Evolutionary conservation across 2,113 vertebrate species (phyloP).

Genomic region (Thymallus thymallus): DNA sequence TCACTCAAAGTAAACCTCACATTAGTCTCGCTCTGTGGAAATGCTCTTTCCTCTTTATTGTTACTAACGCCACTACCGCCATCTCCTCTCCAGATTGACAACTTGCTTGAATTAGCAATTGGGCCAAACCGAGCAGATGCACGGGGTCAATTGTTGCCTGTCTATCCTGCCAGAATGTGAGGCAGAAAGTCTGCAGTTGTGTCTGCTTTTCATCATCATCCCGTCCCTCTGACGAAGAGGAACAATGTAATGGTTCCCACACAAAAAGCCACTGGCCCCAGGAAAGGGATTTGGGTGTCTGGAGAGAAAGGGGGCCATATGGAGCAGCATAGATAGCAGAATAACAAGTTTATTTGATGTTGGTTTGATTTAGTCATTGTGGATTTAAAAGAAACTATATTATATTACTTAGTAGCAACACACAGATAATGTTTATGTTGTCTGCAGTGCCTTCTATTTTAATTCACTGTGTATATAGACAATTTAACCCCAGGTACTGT

Average conservation of each 20-base stretch:
- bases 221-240: constrained; percentile 73
- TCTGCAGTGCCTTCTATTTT: no score
- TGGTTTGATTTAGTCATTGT: no score
- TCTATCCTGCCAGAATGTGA: constrained; percentile 48
- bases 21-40: constrained; percentile 27
- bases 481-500: no score
- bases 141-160: constrained; percentile 61
- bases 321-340: constrained; percentile 77
- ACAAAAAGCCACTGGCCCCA: constrained; percentile 77
- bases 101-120: constrained; percentile 79
- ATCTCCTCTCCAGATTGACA: constrained; percentile 71
- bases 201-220: constrained; percentile 70
- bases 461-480: no score
- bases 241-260: constrained; percentile 72
- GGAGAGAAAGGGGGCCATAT: constrained; percentile 80
- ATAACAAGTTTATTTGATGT: constrained; percentile 71
- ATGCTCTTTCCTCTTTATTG: constrained; percentile 50
- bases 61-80: constrained; percentile 47
- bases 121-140: constrained; percentile 64
- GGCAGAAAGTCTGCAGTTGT: constrained; percentile 38
- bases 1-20: constrained; percentile 25
- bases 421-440: no score
- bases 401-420: no score
- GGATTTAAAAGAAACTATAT: no score
- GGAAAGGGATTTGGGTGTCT: constrained; percentile 81